Base-by-base conservation (phyloP, 2,888 invertebrate species). In the Villa cingulata region DNA sequence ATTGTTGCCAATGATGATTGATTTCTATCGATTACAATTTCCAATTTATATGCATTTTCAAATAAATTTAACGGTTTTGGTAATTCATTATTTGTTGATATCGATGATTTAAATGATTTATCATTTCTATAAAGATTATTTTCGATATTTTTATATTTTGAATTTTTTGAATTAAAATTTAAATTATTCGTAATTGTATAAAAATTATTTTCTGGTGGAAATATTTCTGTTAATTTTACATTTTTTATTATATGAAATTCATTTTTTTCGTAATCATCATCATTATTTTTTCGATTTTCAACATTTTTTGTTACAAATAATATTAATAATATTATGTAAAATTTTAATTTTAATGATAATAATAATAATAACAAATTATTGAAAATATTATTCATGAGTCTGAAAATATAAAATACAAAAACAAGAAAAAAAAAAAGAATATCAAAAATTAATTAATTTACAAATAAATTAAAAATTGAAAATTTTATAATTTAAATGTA, bases 11-110 rank as follows among this genome's bases (percentile, higher is more conserved):
- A 34, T 37, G 5, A 16, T 42, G 29, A 12, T 32, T 32, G 29
- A 32, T 32, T 32, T 12, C 12, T 1, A 32, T 32, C 29, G 12
- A 32, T 12, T 12, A 32, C 12, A 32, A 32, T 32, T 32, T 32
- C 29, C 12, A 32, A 32, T 12, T 32, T 32, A 32, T 32, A 32
- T 32, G 29, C 38, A 29, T 40, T 16, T n/a, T 43, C 37, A 10
- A 15, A 40, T 15, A 52, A 37, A 41, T 48, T 46, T n/a, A 49
- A 37, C 19, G 51, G 49, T 46, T 45, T 52, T 16, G 51, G 49
- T 39, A 48, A 10, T 15, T n/a, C n/a, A n/a, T n/a, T n/a, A n/a
- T n/a, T n/a, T n/a, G n/a, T n/a, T 43, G 36, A 36, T 27, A 37
- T 34, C 15, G 19, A 23, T 32, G 29, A 20, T 15, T 18, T 42